phyloP scores from a whole-genome alignment of 1,140 invertebrate species.

The Amphibalanus amphitrite region DNA sequence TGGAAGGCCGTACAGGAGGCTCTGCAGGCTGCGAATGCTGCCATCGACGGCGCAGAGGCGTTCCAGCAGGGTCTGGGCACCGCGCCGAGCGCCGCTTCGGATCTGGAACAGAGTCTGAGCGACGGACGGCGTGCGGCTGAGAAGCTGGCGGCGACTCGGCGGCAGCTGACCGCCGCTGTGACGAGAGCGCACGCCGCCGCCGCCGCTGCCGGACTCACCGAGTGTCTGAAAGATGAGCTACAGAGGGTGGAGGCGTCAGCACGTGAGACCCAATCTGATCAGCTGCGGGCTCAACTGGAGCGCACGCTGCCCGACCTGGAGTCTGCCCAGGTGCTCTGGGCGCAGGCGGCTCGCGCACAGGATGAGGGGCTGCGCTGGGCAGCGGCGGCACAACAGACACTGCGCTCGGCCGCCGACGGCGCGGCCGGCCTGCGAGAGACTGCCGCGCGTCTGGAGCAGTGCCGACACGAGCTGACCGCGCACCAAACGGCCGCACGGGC shows the following conservation, averaged over 20 bases:
- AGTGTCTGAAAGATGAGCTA: neutral
- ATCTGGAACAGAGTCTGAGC: neutral
- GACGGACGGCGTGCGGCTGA: neutral
- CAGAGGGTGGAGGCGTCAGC: neutral
- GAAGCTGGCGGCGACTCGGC: neutral
- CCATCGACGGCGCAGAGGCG: neutral
- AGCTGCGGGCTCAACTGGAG: constrained; percentile 45
- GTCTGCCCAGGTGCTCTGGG: constrained; percentile 75
- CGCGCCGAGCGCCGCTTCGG: too few relatives aligned
- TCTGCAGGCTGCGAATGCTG: neutral
- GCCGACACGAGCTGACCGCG: constrained; percentile 64
- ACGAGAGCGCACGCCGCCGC: neutral
- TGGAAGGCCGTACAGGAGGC: neutral
- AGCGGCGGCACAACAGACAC: constrained; percentile 50
- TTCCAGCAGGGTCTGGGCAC: neutral
- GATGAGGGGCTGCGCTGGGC: constrained; percentile 69
- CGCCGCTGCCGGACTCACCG: neutral
- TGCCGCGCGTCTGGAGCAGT: constrained; percentile 55
- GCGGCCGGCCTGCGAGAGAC: constrained; percentile 60
- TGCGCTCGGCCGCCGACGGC: constrained; percentile 53
- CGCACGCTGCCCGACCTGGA: constrained; percentile 58
- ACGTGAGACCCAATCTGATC: constrained; percentile 40
- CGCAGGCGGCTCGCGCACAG: constrained; percentile 69
- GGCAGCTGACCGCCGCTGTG: neutral
- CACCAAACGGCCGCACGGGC: constrained; percentile 30